Percentiles rank a stretch among this genome's conserved stretches.
phyloP scores from a whole-genome alignment of 2,888 invertebrate genomes.

The Amphipoea lucens region DNA sequence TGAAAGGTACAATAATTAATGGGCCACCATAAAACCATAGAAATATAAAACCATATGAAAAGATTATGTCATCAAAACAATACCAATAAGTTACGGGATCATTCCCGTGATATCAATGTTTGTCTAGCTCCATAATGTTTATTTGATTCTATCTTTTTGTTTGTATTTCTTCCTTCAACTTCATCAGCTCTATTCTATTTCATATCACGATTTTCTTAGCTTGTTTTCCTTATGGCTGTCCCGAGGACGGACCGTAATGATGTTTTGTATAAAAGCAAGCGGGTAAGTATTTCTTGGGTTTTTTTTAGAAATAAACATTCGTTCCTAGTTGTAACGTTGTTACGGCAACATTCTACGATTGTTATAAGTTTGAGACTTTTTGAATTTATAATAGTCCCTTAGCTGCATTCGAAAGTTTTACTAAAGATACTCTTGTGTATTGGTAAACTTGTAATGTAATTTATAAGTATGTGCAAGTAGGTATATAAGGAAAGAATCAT shows the following conservation, averaged over 20 bases:
- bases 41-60: background rate
- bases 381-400: conserved; percentile 43
- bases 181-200: conserved; percentile 61
- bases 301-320: conserved; percentile 17
- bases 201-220: conserved; percentile 58
- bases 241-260: conserved; percentile 46
- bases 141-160: conserved; percentile 58
- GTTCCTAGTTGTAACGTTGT: conserved; percentile 30
- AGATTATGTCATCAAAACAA: background rate
- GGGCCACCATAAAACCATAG: background rate
- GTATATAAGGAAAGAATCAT: background rate
- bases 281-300: conserved; percentile 33
- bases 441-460: background rate
- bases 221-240: conserved; percentile 62
- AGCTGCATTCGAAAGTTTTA: conserved; percentile 27
- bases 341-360: conserved; percentile 34
- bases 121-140: conserved; percentile 56
- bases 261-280: conserved; percentile 51
- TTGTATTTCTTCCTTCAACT: conserved; percentile 49
- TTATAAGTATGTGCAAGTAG: background rate
- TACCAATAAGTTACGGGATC: conserved; percentile 4
- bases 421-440: conserved; percentile 10
- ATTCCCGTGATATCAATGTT: conserved; percentile 25
- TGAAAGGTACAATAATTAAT: background rate
- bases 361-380: conserved; percentile 51